Conservation (phyloP, 2,113 vertebrate genomes). For the Chionis minor region DNA sequence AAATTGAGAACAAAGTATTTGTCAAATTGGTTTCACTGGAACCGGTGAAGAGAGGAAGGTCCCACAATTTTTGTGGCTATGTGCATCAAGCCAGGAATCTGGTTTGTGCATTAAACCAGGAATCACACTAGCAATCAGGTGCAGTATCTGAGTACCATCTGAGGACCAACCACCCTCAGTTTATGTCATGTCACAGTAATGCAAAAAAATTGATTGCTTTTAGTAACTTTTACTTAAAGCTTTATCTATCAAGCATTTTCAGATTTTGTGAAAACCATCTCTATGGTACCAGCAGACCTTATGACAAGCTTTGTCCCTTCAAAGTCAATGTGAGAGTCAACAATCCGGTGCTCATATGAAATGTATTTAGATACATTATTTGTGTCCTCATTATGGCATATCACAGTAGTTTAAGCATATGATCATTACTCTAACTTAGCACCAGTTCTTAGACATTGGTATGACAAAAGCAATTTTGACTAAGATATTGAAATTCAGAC, state of each 20-base stretch:
- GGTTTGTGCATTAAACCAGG: background rate
- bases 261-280: background rate
- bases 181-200: background rate
- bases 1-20: background rate
- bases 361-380: background rate
- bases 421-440: background rate
- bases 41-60: background rate
- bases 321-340: background rate
- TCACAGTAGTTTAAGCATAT: background rate
- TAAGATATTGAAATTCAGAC: background rate
- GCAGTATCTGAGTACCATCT: background rate
- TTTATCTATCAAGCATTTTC: background rate
- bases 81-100: background rate
- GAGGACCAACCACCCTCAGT: background rate
- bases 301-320: background rate
- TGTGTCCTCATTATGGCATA: background rate
- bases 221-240: background rate
- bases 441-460: background rate
- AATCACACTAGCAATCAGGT: background rate
- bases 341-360: background rate
- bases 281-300: background rate
- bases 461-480: background rate
- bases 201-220: background rate
- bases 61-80: background rate
- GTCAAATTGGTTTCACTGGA: background rate